phyloP scores from a whole-genome alignment of 2,888 invertebrate genomes.

The Drosophila melanocephala region DNA sequence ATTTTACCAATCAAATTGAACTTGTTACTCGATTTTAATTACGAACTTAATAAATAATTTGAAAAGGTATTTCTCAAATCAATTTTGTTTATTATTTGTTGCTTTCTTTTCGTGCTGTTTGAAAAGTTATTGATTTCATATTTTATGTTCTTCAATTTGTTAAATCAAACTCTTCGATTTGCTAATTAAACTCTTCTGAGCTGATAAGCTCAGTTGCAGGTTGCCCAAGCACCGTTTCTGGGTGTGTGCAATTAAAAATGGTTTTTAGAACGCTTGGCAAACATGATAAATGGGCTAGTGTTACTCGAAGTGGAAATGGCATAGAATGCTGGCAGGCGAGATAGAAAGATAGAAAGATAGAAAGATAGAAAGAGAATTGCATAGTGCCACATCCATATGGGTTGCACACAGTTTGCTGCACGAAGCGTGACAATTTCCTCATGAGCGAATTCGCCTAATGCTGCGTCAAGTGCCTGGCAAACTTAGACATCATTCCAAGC shows the following conservation, averaged over 20 bases:
- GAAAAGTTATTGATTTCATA: background rate
- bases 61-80: background rate
- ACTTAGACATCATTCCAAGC: slow-evolving; percentile 20
- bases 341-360: background rate
- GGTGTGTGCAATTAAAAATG: slow-evolving; percentile 5
- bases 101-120: background rate
- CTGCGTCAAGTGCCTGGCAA: slow-evolving; percentile 31
- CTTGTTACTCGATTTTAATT: background rate
- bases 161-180: background rate
- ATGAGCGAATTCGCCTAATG: slow-evolving; percentile 48
- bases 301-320: slow-evolving; percentile 30
- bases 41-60: background rate
- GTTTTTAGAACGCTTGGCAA: slow-evolving; percentile 29
- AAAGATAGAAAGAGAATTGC: slow-evolving; percentile 4
- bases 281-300: slow-evolving; percentile 49
- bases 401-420: slow-evolving; percentile 19
- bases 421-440: slow-evolving; percentile 60
- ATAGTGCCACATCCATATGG: slow-evolving; percentile 39
- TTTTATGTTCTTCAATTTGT: background rate
- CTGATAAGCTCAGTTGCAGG: background rate
- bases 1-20: background rate
- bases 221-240: background rate
- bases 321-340: background rate
- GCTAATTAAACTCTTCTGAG: background rate
- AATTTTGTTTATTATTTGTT: background rate